These are phyloP conservation scores for Anas bahamensis DNA, from an alignment of 2,797 vertebrate species.

Conservation along the genomic window DNA sequence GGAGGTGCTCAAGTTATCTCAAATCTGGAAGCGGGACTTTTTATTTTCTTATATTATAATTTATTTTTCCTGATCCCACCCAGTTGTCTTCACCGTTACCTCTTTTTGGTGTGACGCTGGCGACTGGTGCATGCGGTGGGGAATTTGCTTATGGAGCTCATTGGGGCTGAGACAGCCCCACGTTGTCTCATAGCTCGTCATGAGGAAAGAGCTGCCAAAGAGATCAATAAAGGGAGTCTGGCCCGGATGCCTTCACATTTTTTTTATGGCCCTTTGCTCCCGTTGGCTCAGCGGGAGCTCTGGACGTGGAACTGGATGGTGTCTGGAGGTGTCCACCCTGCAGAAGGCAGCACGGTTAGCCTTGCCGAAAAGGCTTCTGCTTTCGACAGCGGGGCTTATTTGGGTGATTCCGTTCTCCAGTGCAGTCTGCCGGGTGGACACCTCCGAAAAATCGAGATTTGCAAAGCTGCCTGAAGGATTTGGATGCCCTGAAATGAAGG, in stretches of 20 bases:
- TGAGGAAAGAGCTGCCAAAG: neutral
- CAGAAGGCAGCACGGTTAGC: neutral
- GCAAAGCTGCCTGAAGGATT: slow-evolving; percentile 34
- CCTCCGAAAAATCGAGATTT: neutral
- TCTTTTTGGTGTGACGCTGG: neutral
- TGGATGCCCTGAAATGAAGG: neutral
- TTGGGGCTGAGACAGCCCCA: neutral
- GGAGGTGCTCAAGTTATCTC: neutral
- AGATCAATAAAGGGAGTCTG: neutral
- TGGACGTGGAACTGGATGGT: neutral
- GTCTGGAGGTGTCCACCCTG: neutral
- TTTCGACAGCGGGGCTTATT: neutral
- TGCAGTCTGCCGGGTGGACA: neutral
- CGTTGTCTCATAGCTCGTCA: neutral
- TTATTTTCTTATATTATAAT: neutral
- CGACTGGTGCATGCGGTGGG: slow-evolving; percentile 16
- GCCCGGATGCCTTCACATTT: neutral
- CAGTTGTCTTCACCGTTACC: neutral
- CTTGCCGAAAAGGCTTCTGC: neutral
- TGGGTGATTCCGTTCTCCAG: neutral
- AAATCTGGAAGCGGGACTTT: neutral
- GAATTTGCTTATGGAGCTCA: neutral
- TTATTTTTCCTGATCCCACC: neutral
- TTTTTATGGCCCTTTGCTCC: neutral
- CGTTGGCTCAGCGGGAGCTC: neutral